Base-by-base conservation (phyloP, 2,888 invertebrate genomes). In the Melipona beecheii region DNA sequence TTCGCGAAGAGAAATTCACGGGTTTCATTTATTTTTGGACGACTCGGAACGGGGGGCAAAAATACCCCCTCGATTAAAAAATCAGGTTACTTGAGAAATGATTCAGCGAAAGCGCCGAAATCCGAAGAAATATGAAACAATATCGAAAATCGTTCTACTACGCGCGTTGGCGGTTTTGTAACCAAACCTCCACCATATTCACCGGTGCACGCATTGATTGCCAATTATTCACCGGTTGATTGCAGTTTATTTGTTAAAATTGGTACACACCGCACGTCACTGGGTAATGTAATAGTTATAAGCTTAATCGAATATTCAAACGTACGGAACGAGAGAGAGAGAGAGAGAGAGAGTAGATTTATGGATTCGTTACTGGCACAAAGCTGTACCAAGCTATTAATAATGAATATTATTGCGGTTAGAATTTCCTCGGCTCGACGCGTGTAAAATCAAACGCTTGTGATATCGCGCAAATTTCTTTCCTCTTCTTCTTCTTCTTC, bases 171-270 rank as follows among this genome's bases (percentile, higher is more conserved):
- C 1, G 24, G 68, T 50, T 50, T 27, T 68, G 50, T 50, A 27
- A 27, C 13, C 24, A 11, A 11, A 19, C 27, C 13, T 27, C 21
- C 21, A 58, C 17, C 24, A 19, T 43, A 49, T 60, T 24, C 52
- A 43, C 54, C 27, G 31, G 27, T 69, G 50, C 15, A 56, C 49
- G 64, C 62, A 69, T 69, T 69, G 43, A 70, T 66, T 70, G n/a
- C 50, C 49, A 49, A 65, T 65, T 36, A 56, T 58, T 58, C 56
- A 3, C n/a, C n/a, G 27, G 52, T 60, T 52, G 54, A 62, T 72
- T 62, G 54, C 78, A 56, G 49, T 81, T 64, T 70, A 78, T 81
- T 78, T 78, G 74, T 69, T 49, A 68, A 17, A 27, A 27, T 49
- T 56, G 64, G 24, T 58, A 64, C 31, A 60, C 49, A 49, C 24